phyloP scores from a whole-genome alignment of 2,113 vertebrate species.

The Toxotes chatareus region DNA sequence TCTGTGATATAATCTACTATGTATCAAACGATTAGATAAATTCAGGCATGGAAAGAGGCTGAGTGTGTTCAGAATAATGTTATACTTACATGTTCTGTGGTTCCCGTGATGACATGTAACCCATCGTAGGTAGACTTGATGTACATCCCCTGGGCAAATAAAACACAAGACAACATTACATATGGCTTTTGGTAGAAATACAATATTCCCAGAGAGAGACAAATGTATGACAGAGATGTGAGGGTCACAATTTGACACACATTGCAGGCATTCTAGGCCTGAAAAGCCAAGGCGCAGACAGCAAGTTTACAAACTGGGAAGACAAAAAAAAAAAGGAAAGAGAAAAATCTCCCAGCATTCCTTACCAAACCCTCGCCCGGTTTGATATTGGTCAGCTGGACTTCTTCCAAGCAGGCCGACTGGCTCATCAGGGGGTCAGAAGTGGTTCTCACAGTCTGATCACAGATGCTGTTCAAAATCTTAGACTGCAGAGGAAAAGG shows the following conservation, averaged over 20 bases:
- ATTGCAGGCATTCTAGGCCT: conserved; percentile 28
- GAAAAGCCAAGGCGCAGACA: not conserved
- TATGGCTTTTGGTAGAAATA: conserved; percentile 32
- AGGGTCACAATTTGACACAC: conserved; percentile 35
- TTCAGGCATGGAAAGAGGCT: not conserved
- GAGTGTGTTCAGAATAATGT: not conserved
- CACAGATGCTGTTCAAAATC: conserved; percentile 94
- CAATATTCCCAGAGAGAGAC: conserved; percentile 18
- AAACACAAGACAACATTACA: not conserved
- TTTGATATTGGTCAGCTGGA: conserved; percentile 91
- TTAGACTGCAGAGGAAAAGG: conserved; percentile 86
- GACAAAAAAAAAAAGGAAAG: too few species aligned
- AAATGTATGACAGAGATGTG: conserved; percentile 14
- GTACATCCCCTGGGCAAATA: conserved; percentile 92
- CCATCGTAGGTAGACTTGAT: conserved; percentile 99
- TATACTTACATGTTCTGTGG: conserved; percentile 95
- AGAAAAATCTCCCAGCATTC: conserved; percentile 29
- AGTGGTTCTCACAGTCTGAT: conserved; percentile 92
- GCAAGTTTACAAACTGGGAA: not conserved
- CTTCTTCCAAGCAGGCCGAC: conserved; percentile 92
- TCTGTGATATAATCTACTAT: not conserved
- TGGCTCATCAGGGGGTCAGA: conserved; percentile 94
- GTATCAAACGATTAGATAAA: not conserved
- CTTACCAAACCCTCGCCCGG: conserved; percentile 96
- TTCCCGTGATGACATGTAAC: conserved; percentile 97